Evolutionary conservation across 2,888 invertebrate genomes (phyloP), one percentile per base, ranked within the genome.

Genomic region (Lithodes maja): DNA sequence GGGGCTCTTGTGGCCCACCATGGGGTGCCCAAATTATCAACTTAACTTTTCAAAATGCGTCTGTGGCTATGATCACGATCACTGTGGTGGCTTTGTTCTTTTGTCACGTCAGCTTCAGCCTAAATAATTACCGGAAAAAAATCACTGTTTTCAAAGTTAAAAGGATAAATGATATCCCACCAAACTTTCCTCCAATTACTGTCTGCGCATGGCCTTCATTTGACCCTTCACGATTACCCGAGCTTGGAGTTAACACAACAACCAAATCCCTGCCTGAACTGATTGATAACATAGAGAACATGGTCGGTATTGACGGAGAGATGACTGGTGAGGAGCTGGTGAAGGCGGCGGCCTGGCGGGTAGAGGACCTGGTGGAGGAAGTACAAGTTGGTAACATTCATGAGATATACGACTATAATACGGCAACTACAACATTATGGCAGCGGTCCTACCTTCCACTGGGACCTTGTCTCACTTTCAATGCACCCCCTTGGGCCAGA

Each of bases 131-230:
- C 33, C 33, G 33, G 33, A 33, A 33, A 33, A 33, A 33, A 33
- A 33, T 33, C 0, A 33, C 33, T 33, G 33, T 33, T 33, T 33
- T 33, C 33, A 33, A 33, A 33, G 33, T 33, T 33, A 33, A 33
- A 33, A 33, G 33, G 33, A 33, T 33, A 33, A 33, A 33, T 33
- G 33, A 33, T 33, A 33, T 33, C 33, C 33, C 33, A 33, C 33
- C 33, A 33, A 33, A 78, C n/a, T 86, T 82, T 50, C 86, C 86
- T 17, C 61, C 61, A 3, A 33, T 81, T 53, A 86, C 33, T 5
- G 2, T 86, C 15, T 86, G 86, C n/a, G n/a, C n/a, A 9, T 86
- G 81, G 81, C 86, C 86, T 49, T n/a, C 50, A 12, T 86, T 81
- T 52, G 9, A 86, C 81, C 86, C 86, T n/a, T 12, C 33, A 3